phyloP scores from a whole-genome alignment of 92 coral and sea anemone species.

The Siderastrea siderea region DNA sequence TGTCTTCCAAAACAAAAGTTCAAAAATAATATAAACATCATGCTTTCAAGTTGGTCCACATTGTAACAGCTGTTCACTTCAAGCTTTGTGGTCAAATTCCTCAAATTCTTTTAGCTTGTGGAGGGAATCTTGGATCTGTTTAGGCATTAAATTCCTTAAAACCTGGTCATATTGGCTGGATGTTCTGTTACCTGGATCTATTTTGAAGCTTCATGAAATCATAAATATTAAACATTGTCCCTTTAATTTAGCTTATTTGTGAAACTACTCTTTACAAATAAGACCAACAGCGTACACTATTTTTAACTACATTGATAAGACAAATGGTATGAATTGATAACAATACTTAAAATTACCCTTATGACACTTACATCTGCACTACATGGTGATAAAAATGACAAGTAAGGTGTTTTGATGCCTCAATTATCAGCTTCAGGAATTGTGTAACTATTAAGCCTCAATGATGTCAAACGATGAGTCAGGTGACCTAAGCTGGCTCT shows the following conservation, averaged over 20 bases:
- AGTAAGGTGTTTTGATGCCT: constrained; percentile 30
- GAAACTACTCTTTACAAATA: background rate
- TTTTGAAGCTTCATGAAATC: too few relatives aligned
- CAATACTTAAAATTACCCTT: background rate
- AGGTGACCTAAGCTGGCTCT: background rate
- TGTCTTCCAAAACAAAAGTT: background rate
- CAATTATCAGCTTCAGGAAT: constrained; percentile 24
- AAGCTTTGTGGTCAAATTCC: too few relatives aligned
- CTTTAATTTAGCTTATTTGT: too few relatives aligned
- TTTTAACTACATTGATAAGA: too few relatives aligned
- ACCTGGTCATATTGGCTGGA: too few relatives aligned
- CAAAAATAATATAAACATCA: background rate
- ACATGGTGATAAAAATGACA: constrained; percentile 1
- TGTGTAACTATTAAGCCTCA: background rate
- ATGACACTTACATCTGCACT: constrained; percentile 19
- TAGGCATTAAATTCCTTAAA: too few relatives aligned
- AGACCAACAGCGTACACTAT: too few relatives aligned
- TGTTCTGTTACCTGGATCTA: too few relatives aligned
- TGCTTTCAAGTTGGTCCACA: background rate
- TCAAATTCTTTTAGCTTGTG: background rate
- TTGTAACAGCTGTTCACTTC: too few relatives aligned
- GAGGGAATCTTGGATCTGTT: too few relatives aligned
- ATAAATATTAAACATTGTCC: too few relatives aligned
- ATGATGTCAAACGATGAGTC: background rate
- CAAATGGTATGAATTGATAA: too few relatives aligned